These are phyloP conservation scores for Tachysurus fulvidraco DNA, from an alignment of 2,113 vertebrate species.

Conservation along the genomic window DNA sequence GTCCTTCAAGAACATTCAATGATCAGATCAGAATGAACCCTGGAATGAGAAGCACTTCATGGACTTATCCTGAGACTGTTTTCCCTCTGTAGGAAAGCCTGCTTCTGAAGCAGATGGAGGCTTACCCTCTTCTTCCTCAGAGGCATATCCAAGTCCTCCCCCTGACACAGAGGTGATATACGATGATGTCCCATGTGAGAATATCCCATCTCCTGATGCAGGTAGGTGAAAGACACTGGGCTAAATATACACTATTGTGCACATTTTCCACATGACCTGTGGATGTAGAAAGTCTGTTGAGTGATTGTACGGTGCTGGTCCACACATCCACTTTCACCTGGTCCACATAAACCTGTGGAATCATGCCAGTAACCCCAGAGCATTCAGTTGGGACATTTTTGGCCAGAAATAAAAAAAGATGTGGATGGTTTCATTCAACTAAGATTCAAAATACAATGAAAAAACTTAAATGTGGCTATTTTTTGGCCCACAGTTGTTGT, in stretches of 20 bases:
- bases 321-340: background rate
- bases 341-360: background rate
- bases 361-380: background rate
- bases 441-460: background rate
- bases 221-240: slow-evolving; percentile 64
- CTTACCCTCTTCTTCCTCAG: slow-evolving; percentile 8
- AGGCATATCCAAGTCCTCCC: slow-evolving; percentile 5
- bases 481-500: background rate
- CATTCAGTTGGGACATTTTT: background rate
- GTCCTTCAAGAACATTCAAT: background rate
- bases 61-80: background rate
- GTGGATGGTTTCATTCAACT: background rate
- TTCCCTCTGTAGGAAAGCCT: slow-evolving; percentile 39
- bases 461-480: background rate
- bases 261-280: background rate
- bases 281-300: background rate
- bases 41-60: background rate
- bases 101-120: background rate
- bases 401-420: background rate
- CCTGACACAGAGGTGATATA: slow-evolving; percentile 77
- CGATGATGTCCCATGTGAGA: slow-evolving; percentile 81
- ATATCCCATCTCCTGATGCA: slow-evolving; percentile 57
- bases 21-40: background rate
- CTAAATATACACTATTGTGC: background rate
- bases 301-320: background rate